A percentile compares a stretch with the other conserved stretches of the same genome.
These are phyloP conservation scores for Spilogale gracilis DNA, from an alignment of 2,113 vertebrate genomes.

Conservation along the genomic window DNA sequence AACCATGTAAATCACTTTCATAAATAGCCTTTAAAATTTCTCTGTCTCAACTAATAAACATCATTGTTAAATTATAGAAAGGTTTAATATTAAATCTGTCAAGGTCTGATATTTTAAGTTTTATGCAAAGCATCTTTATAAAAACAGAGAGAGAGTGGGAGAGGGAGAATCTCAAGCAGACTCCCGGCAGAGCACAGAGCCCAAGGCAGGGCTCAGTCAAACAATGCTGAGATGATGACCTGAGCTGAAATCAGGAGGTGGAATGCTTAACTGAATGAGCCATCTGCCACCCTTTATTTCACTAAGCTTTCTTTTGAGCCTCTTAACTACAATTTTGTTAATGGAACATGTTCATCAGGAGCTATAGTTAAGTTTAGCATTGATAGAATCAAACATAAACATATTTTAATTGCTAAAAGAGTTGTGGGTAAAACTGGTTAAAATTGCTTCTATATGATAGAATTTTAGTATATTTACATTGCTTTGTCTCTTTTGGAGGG, in stretches of 20 bases:
- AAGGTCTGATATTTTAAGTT: conserved; percentile 30
- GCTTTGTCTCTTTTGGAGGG: not conserved
- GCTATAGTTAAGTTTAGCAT: not conserved
- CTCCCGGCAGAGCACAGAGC: not conserved
- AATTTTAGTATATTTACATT: not conserved
- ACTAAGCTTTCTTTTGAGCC: not conserved
- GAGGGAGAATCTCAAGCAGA: not conserved
- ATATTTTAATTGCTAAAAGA: conserved; percentile 47
- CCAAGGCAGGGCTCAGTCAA: too few relatives aligned
- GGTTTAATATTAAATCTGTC: not conserved
- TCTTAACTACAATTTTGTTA: conserved; percentile 18
- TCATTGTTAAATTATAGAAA: not conserved
- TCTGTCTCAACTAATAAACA: not conserved
- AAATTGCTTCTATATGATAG: not conserved
- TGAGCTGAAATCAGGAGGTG: too few relatives aligned
- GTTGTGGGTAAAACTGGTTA: conserved; percentile 21
- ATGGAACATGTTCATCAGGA: not conserved
- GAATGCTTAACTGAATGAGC: too few relatives aligned
- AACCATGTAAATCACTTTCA: not conserved
- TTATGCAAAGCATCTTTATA: not conserved
- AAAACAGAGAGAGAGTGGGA: not conserved
- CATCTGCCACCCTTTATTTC: not conserved
- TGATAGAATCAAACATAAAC: not conserved
- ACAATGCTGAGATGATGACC: too few relatives aligned
- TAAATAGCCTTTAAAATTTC: not conserved